These are phyloP conservation scores for Phymastichus coffea DNA, from an alignment of 1,140 invertebrate species.

Conservation along the genomic window DNA sequence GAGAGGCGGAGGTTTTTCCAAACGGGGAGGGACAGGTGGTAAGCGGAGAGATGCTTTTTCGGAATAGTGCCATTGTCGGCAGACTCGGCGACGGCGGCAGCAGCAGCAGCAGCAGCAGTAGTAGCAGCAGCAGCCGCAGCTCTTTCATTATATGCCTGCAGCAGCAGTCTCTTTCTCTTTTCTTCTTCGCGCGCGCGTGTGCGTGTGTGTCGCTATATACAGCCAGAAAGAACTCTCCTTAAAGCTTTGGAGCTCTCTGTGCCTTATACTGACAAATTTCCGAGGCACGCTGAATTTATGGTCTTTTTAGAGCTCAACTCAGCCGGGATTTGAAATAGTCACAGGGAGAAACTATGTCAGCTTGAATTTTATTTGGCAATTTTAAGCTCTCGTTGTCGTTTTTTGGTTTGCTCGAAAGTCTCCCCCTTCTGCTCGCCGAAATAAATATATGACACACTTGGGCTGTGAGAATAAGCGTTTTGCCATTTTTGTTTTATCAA, in stretches of 20 bases:
- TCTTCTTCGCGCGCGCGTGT: background rate
- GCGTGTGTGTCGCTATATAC: background rate
- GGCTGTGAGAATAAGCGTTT: too few species aligned
- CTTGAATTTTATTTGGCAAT: too few species aligned
- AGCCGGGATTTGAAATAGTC: too few species aligned
- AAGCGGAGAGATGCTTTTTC: constrained; percentile 32
- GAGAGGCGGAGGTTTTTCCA: constrained; percentile 25
- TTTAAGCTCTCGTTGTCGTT: too few species aligned
- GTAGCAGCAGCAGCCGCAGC: background rate
- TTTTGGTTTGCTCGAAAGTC: too few species aligned
- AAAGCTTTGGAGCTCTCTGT: background rate
- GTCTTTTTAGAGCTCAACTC: constrained; percentile 1
- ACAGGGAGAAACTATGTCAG: too few species aligned
- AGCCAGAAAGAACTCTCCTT: background rate
- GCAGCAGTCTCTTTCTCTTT: background rate
- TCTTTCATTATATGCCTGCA: background rate
- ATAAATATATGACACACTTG: too few species aligned
- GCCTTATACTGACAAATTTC: constrained; percentile 26
- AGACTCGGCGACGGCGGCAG: too few species aligned
- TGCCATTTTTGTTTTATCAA: too few species aligned
- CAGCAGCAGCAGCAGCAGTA: background rate
- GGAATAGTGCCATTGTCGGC: background rate
- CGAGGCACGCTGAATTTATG: constrained; percentile 11
- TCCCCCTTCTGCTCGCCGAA: background rate
- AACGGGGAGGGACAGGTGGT: constrained; percentile 46